These are phyloP conservation scores for Aramus guarauna DNA, from an alignment of 2,113 vertebrate genomes.

Conservation along the genomic window DNA sequence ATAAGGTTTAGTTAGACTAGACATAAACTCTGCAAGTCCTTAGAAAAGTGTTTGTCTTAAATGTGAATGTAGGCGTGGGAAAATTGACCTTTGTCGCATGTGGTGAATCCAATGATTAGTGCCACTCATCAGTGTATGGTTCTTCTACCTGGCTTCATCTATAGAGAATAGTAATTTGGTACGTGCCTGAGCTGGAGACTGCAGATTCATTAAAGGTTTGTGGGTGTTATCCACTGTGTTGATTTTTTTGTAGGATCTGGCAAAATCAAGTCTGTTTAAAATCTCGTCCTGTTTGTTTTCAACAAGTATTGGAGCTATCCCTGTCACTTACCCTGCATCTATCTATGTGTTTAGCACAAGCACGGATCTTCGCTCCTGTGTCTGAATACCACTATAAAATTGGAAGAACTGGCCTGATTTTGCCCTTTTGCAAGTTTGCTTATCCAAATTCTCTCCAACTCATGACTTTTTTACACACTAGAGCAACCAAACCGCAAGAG, in stretches of 20 bases:
- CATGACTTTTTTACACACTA: accelerated
- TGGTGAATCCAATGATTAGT: neutral
- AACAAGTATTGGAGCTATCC: neutral
- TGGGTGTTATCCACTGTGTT: neutral
- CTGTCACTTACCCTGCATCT: neutral
- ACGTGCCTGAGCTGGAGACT: neutral
- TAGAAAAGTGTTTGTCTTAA: neutral
- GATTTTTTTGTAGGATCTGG: neutral
- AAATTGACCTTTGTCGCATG: neutral
- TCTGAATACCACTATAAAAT: neutral
- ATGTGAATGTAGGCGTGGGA: neutral
- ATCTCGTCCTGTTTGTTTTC: neutral
- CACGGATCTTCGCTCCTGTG: neutral
- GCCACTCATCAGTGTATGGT: neutral
- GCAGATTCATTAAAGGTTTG: neutral
- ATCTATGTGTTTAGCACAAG: neutral
- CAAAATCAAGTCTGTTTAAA: neutral
- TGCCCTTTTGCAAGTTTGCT: neutral
- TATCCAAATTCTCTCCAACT: neutral
- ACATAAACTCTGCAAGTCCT: neutral
- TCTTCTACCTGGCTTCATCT: neutral
- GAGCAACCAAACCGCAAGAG: neutral
- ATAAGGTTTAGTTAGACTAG: neutral
- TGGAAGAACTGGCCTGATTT: neutral
- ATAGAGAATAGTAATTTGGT: neutral